A percentile compares a stretch with the other conserved stretches of the same genome.
Evolutionary conservation across 2,797 vertebrate genomes (phyloP).

Genomic region (Myripristis jacobus): DNA sequence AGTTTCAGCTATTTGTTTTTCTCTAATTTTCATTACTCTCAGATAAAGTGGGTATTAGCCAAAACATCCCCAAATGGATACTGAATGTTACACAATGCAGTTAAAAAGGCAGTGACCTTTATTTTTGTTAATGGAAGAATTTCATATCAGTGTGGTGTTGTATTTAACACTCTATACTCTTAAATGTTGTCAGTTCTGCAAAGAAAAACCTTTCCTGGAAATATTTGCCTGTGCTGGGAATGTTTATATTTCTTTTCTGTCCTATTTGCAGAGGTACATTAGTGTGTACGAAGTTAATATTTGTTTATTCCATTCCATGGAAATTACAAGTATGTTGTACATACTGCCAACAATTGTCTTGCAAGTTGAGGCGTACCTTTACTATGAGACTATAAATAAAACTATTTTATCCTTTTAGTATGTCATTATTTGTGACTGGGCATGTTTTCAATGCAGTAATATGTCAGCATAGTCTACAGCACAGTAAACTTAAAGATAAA

Average conservation of each 20-base stretch:
- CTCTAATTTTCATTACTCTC: conserved; percentile 66
- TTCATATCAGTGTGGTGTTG: conserved; percentile 81
- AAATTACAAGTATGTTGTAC: conserved; percentile 98
- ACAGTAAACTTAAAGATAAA: background rate
- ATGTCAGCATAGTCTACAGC: background rate
- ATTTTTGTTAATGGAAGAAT: conserved; percentile 76
- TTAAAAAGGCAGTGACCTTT: conserved; percentile 76
- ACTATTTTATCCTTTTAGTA: conserved; percentile 92
- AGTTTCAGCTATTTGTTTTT: conserved; percentile 70
- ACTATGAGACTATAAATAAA: conserved; percentile 98
- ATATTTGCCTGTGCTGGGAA: conserved; percentile 81
- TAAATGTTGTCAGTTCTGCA: conserved; percentile 81
- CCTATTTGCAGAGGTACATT: conserved; percentile 82
- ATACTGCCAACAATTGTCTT: conserved; percentile 96
- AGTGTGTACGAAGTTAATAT: conserved; percentile 86
- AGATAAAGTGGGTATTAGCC: conserved; percentile 57
- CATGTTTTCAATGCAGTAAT: conserved; percentile 28
- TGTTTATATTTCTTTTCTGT: conserved; percentile 74
- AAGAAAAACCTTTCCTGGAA: conserved; percentile 75
- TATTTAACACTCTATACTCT: conserved; percentile 82
- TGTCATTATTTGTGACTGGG: conserved; percentile 59
- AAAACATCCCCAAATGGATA: conserved; percentile 68
- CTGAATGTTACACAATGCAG: conserved; percentile 82
- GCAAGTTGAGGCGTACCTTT: conserved; percentile 98
- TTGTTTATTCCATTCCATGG: conserved; percentile 91